Conservation (phyloP, 2,888 invertebrate species). For the Phlogophora meticulosa region DNA sequence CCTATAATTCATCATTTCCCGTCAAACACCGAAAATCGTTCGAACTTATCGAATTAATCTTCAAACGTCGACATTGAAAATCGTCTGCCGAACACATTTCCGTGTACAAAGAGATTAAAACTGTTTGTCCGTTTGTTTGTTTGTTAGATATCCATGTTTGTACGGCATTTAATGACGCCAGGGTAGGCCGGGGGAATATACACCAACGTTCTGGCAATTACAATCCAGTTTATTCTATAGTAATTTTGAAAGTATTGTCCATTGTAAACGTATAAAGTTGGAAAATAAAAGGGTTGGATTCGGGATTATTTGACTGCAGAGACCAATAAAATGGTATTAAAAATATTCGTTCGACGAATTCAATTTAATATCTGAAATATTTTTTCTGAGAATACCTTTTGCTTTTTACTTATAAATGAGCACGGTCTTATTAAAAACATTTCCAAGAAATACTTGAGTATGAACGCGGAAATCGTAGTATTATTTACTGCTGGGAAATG, state of each 20-base stretch:
- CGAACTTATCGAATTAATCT: conserved; percentile 52
- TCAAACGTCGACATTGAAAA: conserved; percentile 49
- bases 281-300: conserved; percentile 35
- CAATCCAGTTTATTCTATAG: conserved; percentile 43
- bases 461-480: background rate
- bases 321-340: conserved; percentile 33
- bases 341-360: conserved; percentile 29
- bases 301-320: conserved; percentile 34
- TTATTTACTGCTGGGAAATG: background rate
- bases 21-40: conserved; percentile 48
- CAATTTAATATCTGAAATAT: conserved; percentile 13
- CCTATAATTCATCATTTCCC: conserved; percentile 49
- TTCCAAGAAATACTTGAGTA: background rate
- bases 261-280: conserved; percentile 44
- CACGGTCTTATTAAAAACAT: background rate
- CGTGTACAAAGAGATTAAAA: conserved; percentile 75
- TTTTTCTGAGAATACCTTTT: background rate
- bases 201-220: conserved; percentile 44
- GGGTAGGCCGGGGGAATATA: conserved; percentile 51
- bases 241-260: conserved; percentile 25
- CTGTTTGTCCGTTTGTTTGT: conserved; percentile 75
- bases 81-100: conserved; percentile 53
- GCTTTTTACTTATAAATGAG: conserved; percentile 8
- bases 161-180: conserved; percentile 71
- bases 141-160: conserved; percentile 73